These are phyloP conservation scores for Rhombomys opimus DNA, from an alignment of 2,113 vertebrate genomes.

Conservation along the genomic window DNA sequence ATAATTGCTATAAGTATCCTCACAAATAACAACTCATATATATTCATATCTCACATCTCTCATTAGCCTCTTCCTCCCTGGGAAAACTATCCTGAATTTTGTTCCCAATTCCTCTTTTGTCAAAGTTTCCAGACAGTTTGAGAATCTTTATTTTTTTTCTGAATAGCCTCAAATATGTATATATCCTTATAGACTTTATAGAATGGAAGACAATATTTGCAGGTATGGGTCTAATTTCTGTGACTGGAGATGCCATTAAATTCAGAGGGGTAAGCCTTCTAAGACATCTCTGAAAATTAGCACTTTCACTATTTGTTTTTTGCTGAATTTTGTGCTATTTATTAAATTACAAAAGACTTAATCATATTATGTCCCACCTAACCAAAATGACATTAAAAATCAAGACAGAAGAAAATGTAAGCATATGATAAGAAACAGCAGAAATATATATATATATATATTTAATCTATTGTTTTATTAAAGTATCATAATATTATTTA, in stretches of 20 bases:
- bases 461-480: conserved; percentile 3
- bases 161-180: background rate
- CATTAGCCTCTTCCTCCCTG: background rate
- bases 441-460: background rate
- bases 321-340: background rate
- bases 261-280: background rate
- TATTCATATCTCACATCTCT: background rate
- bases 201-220: background rate
- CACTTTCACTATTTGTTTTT: background rate
- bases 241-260: background rate
- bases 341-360: background rate
- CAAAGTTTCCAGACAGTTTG: background rate
- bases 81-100: background rate
- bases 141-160: conserved; percentile 29
- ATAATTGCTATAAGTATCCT: background rate
- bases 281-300: background rate
- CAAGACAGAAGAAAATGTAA: background rate
- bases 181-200: background rate
- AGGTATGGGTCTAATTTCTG: background rate
- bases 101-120: background rate
- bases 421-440: background rate
- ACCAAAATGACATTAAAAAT: background rate
- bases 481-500: background rate
- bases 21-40: background rate
- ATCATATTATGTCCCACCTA: background rate